Evolutionary conservation across 35 echinoderm and acorn worm genomes (phyloP).

Genomic region (Nesometra sesokonis): DNA sequence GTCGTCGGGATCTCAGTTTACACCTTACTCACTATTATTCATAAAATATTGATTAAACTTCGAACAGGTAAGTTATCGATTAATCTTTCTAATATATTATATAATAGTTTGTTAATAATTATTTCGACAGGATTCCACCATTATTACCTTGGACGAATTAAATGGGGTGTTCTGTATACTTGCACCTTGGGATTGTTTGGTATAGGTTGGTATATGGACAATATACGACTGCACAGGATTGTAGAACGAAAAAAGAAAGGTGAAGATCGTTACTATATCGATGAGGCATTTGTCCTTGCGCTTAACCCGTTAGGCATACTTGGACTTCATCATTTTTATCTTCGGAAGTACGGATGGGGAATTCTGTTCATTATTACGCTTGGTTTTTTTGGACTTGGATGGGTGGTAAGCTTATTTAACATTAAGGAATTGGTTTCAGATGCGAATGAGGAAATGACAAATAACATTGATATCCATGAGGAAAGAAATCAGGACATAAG

Average conservation of each 20-base stretch:
- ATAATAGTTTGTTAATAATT: too few relatives aligned
- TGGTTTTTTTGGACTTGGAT: constrained; percentile 36
- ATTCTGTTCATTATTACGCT: constrained; percentile 37
- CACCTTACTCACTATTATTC: too few relatives aligned
- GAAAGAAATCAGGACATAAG: too few relatives aligned
- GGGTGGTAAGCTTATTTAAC: background rate
- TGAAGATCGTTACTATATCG: background rate
- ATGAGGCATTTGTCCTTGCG: constrained; percentile 40
- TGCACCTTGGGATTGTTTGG: constrained; percentile 40
- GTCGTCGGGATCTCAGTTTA: too few relatives aligned
- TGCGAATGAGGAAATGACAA: too few relatives aligned
- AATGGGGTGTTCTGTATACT: constrained; percentile 29
- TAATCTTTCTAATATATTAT: too few relatives aligned
- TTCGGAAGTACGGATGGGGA: constrained; percentile 19
- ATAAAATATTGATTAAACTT: too few relatives aligned
- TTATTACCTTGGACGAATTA: constrained; percentile 34
- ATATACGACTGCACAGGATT: constrained; percentile 19
- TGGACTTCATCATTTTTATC: constrained; percentile 64
- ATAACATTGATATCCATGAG: too few relatives aligned
- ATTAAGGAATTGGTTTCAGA: too few relatives aligned
- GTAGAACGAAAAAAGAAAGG: background rate
- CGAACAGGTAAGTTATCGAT: too few relatives aligned
- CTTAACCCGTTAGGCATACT: constrained; percentile 28
- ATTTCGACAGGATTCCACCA: constrained; percentile 32
- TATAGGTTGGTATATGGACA: constrained; percentile 37